A percentile compares a stretch with the other conserved stretches of the same genome.
Conservation (phyloP, 2,797 vertebrate species). For the Varecia variegata region DNA sequence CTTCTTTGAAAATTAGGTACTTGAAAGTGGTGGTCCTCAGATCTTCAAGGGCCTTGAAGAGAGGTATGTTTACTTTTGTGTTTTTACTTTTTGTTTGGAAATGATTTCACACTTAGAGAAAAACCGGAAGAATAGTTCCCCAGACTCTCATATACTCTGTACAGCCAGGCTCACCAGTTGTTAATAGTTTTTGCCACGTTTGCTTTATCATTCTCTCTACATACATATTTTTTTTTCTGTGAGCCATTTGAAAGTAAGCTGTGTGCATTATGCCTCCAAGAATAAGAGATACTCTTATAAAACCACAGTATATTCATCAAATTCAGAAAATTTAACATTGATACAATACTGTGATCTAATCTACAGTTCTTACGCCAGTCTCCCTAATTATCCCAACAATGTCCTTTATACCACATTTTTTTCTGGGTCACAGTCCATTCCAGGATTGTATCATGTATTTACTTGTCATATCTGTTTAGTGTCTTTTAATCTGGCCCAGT, state of each 20-base stretch:
- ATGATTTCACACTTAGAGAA: neutral
- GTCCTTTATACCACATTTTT: neutral
- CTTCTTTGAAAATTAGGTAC: slow-evolving; percentile 85
- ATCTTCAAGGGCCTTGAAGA: slow-evolving; percentile 91
- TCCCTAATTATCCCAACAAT: neutral
- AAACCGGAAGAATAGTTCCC: too few species aligned
- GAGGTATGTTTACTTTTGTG: slow-evolving; percentile 83
- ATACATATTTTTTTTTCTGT: neutral
- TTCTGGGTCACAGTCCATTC: neutral
- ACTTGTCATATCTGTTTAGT: neutral
- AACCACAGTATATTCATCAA: neutral
- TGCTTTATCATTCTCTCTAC: neutral
- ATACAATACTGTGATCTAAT: neutral
- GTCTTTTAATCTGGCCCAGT: neutral
- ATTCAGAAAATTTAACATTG: neutral
- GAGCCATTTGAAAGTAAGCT: neutral
- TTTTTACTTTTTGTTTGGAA: neutral
- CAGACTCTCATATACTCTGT: neutral
- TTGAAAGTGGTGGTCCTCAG: slow-evolving; percentile 82
- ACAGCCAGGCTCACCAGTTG: neutral
- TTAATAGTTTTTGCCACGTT: neutral
- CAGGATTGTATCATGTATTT: neutral
- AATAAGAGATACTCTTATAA: neutral
- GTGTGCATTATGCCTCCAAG: neutral
- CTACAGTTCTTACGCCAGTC: neutral